Base-by-base conservation (phyloP, 2,113 vertebrate genomes). In the Hypanus sabinus region DNA sequence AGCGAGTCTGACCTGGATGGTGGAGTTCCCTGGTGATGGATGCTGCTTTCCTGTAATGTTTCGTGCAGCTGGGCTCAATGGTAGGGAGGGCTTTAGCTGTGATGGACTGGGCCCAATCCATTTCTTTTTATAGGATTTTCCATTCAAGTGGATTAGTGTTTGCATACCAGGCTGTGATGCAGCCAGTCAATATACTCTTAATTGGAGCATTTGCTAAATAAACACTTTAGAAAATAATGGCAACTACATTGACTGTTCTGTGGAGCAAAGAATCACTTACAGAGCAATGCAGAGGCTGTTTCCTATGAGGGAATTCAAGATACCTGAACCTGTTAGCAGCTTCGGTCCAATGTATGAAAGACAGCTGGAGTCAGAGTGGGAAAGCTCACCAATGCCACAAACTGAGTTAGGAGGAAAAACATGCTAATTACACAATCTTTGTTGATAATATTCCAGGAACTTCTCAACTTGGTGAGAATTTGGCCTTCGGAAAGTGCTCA, bases 211-310 rank as follows among this genome's bases (percentile, higher is more conserved):
- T 90, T 38, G 88, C 22, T 91, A 55, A 71, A 38, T 46, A 93
- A 93, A 73, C 24, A 36, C 91, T 93, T 71, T 9, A 73, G 68
- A 73, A 93, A 93, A 93, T 46, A 71, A 92, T 14, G 20, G 8
- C 70, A 93, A 27, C 68, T 38, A 22, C 68, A 27, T 46, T 7
- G 68, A 12, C 22, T 73, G 91, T 70, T 91, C 36, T 70, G 57
- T 70, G 33, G 88, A 91, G 30, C 73, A 68, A 93, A 27, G 68
- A 71, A 73, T 93, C 91, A 46, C 27, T 93, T 46, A 93, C 27
- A 55, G 33, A 71, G 65, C 14, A 91, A 9, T 68, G 14, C n/a
- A 68, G 88, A 36, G 36, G 65, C 20, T 70, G 27, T 92, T 92
- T 71, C 65, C 60, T 24, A 9, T 70, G n/a, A 68, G 88, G 7